Percentiles rank a stretch among this genome's conserved stretches.
Conservation (phyloP, 2,113 vertebrate species). For the Cariama cristata region DNA sequence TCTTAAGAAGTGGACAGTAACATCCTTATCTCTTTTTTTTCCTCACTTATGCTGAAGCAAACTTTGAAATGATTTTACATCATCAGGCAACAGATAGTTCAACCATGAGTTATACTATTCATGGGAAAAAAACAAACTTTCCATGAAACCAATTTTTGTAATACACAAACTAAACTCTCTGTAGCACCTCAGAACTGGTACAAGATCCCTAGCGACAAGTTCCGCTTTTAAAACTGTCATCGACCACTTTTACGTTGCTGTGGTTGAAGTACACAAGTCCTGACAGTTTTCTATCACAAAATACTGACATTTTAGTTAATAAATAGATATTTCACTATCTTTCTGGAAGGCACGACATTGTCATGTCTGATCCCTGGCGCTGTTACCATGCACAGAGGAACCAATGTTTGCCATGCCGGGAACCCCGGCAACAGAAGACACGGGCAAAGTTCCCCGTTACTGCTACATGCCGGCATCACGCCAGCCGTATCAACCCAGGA, state of each 20-base stretch:
- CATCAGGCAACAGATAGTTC: not conserved
- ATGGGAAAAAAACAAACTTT: not conserved
- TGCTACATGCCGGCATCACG: rapidly evolving
- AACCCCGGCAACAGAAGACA: not conserved
- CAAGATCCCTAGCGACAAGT: not conserved
- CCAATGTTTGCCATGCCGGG: rapidly evolving
- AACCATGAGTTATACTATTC: not conserved
- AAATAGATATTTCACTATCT: not conserved
- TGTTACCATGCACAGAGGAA: not conserved
- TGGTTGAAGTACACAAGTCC: rapidly evolving
- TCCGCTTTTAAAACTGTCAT: not conserved
- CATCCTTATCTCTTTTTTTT: not conserved
- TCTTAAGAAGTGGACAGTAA: not conserved
- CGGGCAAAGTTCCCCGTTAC: not conserved
- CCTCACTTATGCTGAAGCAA: not conserved
- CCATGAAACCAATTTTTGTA: not conserved
- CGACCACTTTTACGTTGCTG: not conserved
- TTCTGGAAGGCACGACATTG: not conserved
- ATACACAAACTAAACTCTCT: not conserved
- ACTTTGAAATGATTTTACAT: not conserved
- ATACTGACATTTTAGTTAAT: not conserved
- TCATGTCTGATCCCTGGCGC: rapidly evolving
- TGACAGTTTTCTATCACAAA: not conserved
- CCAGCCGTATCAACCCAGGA: not conserved
- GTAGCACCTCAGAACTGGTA: not conserved